These are phyloP conservation scores for Pristiophorus japonicus DNA, from an alignment of 2,113 vertebrate genomes.

Conservation along the genomic window DNA sequence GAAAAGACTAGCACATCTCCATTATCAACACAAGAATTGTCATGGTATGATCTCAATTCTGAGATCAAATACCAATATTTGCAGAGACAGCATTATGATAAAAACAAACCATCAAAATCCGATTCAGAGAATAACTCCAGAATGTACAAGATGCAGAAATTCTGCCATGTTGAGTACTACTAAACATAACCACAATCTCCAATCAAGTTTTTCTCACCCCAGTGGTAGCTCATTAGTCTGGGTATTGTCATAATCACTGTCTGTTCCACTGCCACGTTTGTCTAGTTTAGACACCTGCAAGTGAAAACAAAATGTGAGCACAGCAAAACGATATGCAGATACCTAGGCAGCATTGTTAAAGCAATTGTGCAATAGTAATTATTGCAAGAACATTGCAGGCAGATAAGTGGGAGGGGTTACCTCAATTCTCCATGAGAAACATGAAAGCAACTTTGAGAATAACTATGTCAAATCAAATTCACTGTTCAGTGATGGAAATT, in stretches of 20 bases:
- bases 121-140: neutral
- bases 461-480: neutral
- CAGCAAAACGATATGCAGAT: neutral
- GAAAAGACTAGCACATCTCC: neutral
- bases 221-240: slow-evolving; percentile 74
- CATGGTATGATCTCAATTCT: neutral
- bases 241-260: slow-evolving; percentile 96
- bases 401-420: neutral
- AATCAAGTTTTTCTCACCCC: slow-evolving; percentile 58
- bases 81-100: neutral
- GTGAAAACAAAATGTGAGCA: slow-evolving; percentile 26
- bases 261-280: slow-evolving; percentile 81
- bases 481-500: neutral
- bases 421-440: neutral
- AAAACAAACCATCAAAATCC: neutral
- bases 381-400: neutral
- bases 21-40: neutral
- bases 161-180: neutral
- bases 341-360: neutral
- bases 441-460: neutral
- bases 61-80: neutral
- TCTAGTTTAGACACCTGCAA: slow-evolving; percentile 72
- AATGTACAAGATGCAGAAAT: neutral
- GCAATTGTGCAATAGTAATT: neutral
- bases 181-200: neutral